phyloP scores from a whole-genome alignment of 2,797 vertebrate species.

The Aulostomus chinensis region DNA sequence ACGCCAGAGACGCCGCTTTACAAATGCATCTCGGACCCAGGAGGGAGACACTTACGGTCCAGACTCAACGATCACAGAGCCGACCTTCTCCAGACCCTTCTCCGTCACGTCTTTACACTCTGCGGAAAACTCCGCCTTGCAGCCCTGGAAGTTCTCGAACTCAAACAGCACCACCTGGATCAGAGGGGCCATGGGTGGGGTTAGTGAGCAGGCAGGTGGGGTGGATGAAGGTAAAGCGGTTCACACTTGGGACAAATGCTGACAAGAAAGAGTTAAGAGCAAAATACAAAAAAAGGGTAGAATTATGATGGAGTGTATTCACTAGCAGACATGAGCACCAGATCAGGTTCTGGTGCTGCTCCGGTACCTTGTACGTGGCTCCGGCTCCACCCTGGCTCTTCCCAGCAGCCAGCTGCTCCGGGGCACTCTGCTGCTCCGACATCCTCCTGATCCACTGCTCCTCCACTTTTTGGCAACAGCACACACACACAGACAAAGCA shows the following conservation, averaged over 20 bases:
- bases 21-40: too few relatives aligned
- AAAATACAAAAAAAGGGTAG: neutral
- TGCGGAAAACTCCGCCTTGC: slow-evolving; percentile 81
- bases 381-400: slow-evolving; percentile 85
- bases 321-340: too few relatives aligned
- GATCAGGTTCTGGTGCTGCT: neutral
- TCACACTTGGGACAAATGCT: neutral
- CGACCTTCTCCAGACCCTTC: slow-evolving; percentile 88
- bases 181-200: accelerated
- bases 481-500: slow-evolving; percentile 37
- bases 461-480: slow-evolving; percentile 51
- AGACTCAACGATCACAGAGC: slow-evolving; percentile 88
- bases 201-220: neutral
- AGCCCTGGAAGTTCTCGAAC: slow-evolving; percentile 91
- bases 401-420: slow-evolving; percentile 86
- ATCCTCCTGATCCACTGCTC: slow-evolving; percentile 77
- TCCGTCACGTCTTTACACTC: slow-evolving; percentile 87
- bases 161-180: slow-evolving; percentile 86
- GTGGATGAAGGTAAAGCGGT: neutral
- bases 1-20: too few relatives aligned
- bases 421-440: slow-evolving; percentile 85
- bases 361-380: slow-evolving; percentile 84
- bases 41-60: slow-evolving; percentile 85
- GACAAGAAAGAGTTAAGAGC: neutral
- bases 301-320: too few relatives aligned